Percentiles rank a stretch among this genome's conserved stretches.
These are phyloP conservation scores for Apocrypta bakeri DNA, from an alignment of 1,140 invertebrate genomes.

Conservation along the genomic window DNA sequence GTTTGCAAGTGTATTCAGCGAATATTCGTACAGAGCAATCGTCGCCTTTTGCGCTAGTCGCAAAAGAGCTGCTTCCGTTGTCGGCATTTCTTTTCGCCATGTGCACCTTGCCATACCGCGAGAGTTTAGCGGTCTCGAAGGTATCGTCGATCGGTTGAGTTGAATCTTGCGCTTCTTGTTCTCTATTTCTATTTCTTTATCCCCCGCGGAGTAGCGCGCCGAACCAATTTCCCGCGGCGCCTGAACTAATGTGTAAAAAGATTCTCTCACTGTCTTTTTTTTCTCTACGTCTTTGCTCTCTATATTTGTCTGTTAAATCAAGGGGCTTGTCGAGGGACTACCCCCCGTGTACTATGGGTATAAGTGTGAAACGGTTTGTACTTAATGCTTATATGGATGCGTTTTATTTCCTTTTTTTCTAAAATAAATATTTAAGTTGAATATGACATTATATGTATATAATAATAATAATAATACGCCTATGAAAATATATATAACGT, in stretches of 20 bases:
- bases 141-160: slow-evolving; percentile 23
- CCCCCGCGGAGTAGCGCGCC: slow-evolving; percentile 3
- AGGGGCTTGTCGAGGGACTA: neutral
- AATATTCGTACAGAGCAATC: neutral
- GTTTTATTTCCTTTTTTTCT: too few species aligned
- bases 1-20: neutral
- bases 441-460: too few species aligned
- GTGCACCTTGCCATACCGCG: neutral
- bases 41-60: neutral
- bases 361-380: too few species aligned
- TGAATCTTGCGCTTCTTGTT: slow-evolving; percentile 39
- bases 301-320: neutral
- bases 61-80: neutral
- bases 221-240: slow-evolving; percentile 44
- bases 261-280: neutral
- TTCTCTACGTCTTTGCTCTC: neutral
- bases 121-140: slow-evolving; percentile 42
- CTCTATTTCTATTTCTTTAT: slow-evolving; percentile 46
- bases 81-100: neutral
- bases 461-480: too few species aligned
- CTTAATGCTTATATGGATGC: too few species aligned
- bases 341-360: too few species aligned
- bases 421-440: too few species aligned
- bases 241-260: slow-evolving; percentile 31
- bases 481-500: too few species aligned